These are phyloP conservation scores for Sinocyclocheilus maitianheensis DNA, from an alignment of 2,113 vertebrate genomes.

Conservation along the genomic window DNA sequence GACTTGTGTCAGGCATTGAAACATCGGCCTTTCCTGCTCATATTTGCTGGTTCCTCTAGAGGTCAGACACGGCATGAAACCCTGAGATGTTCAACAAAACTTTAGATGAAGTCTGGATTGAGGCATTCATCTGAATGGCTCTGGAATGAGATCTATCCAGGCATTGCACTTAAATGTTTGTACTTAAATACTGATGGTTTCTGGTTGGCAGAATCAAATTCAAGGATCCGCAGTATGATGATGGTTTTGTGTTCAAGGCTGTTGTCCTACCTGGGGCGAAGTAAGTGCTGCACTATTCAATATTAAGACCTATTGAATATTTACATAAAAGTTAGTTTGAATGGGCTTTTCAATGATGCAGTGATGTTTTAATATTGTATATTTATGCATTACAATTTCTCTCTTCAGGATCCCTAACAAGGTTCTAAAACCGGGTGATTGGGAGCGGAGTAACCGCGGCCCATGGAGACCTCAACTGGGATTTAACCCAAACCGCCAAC, in stretches of 20 bases:
- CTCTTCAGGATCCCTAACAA: conserved; percentile 74
- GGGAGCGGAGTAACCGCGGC: conserved; percentile 80
- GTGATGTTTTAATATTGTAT: not conserved
- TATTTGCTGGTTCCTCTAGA: conserved; percentile 3
- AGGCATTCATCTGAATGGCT: conserved; percentile 22
- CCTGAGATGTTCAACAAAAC: not conserved
- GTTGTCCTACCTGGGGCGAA: conserved; percentile 86
- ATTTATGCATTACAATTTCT: not conserved
- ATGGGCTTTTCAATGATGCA: not conserved
- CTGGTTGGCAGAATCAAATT: conserved; percentile 85
- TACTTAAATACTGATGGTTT: conserved; percentile 20
- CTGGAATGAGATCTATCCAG: not conserved
- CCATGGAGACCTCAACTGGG: conserved; percentile 90
- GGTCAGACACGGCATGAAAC: not conserved
- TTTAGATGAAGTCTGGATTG: not conserved
- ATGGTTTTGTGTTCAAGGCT: conserved; percentile 86
- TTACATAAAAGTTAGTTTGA: not conserved
- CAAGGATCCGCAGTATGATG: conserved; percentile 85
- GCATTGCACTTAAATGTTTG: not conserved
- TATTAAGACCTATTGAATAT: not conserved
- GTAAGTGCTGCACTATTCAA: conserved; percentile 73
- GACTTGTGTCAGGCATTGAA: not conserved
- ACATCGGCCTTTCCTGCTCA: not conserved
- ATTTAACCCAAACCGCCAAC: conserved; percentile 90
- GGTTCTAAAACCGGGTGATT: conserved; percentile 91